These are phyloP conservation scores for Bovichtus variegatus DNA, from an alignment of 2,797 vertebrate genomes.

Conservation along the genomic window DNA sequence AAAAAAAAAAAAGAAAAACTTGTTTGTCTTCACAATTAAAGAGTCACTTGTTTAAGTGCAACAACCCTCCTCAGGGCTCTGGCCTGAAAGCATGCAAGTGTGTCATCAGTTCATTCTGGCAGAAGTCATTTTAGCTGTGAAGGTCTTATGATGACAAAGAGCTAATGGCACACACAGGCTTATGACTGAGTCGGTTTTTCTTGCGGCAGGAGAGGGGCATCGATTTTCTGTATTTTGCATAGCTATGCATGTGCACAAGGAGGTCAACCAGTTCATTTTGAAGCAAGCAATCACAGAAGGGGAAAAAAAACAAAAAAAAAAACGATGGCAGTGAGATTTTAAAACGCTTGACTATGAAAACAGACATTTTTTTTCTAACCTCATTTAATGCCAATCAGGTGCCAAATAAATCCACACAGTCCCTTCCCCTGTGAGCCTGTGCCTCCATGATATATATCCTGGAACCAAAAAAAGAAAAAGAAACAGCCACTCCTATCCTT, in stretches of 20 bases:
- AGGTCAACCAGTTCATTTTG: slow-evolving; percentile 31
- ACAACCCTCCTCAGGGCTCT: slow-evolving; percentile 15
- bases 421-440: slow-evolving; percentile 2
- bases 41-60: slow-evolving; percentile 33
- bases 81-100: slow-evolving; percentile 4
- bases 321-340: slow-evolving; percentile 1
- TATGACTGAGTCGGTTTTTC: slow-evolving; percentile 26
- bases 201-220: neutral
- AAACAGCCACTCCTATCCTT: slow-evolving; percentile 51
- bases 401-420: slow-evolving; percentile 50
- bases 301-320: too few species aligned
- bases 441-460: slow-evolving; percentile 37
- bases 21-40: slow-evolving; percentile 33
- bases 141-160: slow-evolving; percentile 51
- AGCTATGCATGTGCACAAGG: neutral
- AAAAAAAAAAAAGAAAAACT: neutral
- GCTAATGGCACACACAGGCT: slow-evolving; percentile 34
- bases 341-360: slow-evolving; percentile 23
- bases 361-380: slow-evolving; percentile 26
- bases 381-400: slow-evolving; percentile 45
- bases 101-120: slow-evolving; percentile 42
- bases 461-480: slow-evolving; percentile 31
- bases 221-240: neutral
- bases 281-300: neutral
- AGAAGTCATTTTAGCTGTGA: slow-evolving; percentile 21